These are phyloP conservation scores for Neolamprologus sp. DNA, from an alignment of 2,113 vertebrate genomes.

Conservation along the genomic window DNA sequence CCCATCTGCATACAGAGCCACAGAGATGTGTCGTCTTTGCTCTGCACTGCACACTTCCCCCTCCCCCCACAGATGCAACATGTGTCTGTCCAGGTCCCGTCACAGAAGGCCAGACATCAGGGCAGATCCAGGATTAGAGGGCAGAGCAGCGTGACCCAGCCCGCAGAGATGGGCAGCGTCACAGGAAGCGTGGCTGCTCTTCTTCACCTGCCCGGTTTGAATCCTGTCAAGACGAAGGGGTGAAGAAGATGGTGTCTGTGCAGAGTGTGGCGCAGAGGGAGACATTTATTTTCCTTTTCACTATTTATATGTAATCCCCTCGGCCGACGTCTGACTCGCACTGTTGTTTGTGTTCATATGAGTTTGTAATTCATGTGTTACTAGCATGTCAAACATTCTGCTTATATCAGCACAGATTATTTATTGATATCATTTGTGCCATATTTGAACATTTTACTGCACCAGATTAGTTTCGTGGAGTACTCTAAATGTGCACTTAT, in stretches of 20 bases:
- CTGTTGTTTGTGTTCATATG: not conserved
- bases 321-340: not conserved
- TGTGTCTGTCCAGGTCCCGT: constrained; percentile 28
- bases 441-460: constrained; percentile 3
- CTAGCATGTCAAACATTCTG: not conserved
- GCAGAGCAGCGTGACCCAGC: not conserved
- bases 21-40: not conserved
- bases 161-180: not conserved
- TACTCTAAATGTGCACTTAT: not conserved
- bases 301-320: not conserved
- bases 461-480: not conserved
- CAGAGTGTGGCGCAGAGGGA: not conserved
- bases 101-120: not conserved
- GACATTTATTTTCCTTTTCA: not conserved
- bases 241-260: not conserved
- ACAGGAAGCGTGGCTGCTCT: not conserved
- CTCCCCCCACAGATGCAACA: not conserved
- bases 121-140: not conserved
- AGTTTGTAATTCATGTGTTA: not conserved
- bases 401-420: not conserved
- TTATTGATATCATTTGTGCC: constrained; percentile 23
- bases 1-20: constrained; percentile 29
- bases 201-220: not conserved
- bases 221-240: not conserved
- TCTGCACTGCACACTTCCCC: not conserved